Percentiles rank a stretch among this genome's conserved stretches.
Evolutionary conservation across 2,888 invertebrate genomes (phyloP).

Genomic region (Anthrax anthrax): DNA sequence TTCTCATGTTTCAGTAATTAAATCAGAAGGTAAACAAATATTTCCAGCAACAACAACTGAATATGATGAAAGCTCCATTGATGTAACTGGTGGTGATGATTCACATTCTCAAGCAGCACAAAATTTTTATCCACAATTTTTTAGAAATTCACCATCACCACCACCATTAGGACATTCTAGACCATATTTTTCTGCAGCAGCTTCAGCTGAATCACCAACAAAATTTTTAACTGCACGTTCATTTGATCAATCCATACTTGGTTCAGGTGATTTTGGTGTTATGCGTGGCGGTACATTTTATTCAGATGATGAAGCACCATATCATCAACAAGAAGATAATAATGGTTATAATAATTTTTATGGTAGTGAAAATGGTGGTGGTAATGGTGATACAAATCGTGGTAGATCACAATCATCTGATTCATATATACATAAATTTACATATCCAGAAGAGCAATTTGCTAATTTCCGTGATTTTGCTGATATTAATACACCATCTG

Average conservation of each 20-base stretch:
- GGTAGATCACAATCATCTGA: slow-evolving; percentile 52
- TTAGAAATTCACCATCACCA: slow-evolving; percentile 38
- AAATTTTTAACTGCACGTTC: slow-evolving; percentile 39
- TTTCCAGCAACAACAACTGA: slow-evolving; percentile 20
- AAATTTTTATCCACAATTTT: slow-evolving; percentile 67
- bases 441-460: slow-evolving; percentile 69
- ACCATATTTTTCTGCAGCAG: slow-evolving; percentile 44
- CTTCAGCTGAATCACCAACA: slow-evolving; percentile 44
- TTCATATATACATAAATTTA: slow-evolving; percentile 45
- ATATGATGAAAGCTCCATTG: slow-evolving; percentile 4
- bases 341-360: slow-evolving; percentile 43
- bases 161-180: slow-evolving; percentile 46
- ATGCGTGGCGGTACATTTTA: slow-evolving; percentile 78
- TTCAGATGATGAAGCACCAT: slow-evolving; percentile 52
- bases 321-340: slow-evolving; percentile 35
- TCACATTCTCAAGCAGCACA: slow-evolving; percentile 41
- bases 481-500: slow-evolving; percentile 72
- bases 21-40: slow-evolving; percentile 28
- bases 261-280: slow-evolving; percentile 78
- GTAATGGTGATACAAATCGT: slow-evolving; percentile 49
- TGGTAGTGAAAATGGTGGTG: slow-evolving; percentile 23
- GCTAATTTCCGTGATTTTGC: slow-evolving; percentile 84
- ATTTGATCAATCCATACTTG: slow-evolving; percentile 47
- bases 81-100: slow-evolving; percentile 12
- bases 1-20: slow-evolving; percentile 23